Percentiles rank a stretch among this genome's conserved stretches.
Evolutionary conservation across 2,113 vertebrate species (phyloP).

Genomic region (Dicerorhinus sumatrensis): DNA sequence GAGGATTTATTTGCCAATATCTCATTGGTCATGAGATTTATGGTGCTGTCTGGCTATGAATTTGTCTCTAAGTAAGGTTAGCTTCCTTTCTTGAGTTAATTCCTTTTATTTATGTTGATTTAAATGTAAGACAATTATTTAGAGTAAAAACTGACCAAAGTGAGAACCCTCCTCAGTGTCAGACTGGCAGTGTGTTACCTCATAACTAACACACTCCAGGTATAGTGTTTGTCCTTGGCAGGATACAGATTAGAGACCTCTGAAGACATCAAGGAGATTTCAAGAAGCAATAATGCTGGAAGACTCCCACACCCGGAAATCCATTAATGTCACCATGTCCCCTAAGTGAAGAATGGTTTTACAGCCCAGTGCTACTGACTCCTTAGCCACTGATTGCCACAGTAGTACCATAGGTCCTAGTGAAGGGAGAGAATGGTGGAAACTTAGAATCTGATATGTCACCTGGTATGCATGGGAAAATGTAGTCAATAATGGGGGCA

Average conservation of each 20-base stretch:
- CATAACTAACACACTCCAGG: neutral
- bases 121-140: constrained; percentile 73
- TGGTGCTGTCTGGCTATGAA: constrained; percentile 78
- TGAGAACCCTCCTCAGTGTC: neutral
- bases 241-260: neutral
- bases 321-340: neutral
- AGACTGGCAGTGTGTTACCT: neutral
- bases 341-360: constrained; percentile 4
- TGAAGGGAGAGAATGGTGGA: neutral
- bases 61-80: constrained; percentile 78
- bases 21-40: constrained; percentile 82
- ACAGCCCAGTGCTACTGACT: neutral
- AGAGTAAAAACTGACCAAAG: constrained; percentile 49
- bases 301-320: neutral
- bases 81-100: constrained; percentile 83
- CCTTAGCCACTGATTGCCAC: neutral
- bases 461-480: neutral
- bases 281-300: constrained; percentile 25
- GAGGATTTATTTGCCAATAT: constrained; percentile 82
- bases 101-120: constrained; percentile 76
- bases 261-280: constrained; percentile 29
- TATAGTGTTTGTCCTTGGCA: neutral
- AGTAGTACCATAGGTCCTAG: neutral
- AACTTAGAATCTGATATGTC: neutral
- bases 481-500: neutral